These are phyloP conservation scores for Halisarca cf. caerulea DNA, from an alignment of 37 sponge, comb jelly and placozoan species.

Conservation along the genomic window DNA sequence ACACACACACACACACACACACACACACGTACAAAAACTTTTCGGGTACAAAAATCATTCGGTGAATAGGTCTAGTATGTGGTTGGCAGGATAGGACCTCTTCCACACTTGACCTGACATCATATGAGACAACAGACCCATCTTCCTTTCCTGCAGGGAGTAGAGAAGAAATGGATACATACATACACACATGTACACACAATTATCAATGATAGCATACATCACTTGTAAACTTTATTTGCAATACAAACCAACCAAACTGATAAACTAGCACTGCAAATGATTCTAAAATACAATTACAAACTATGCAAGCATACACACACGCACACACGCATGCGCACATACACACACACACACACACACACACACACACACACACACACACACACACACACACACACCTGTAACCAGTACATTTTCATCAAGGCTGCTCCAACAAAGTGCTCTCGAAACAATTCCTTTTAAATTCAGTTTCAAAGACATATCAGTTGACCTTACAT, in stretches of 20 bases:
- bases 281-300: too few relatives aligned
- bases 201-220: too few relatives aligned
- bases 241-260: too few relatives aligned
- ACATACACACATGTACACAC: too few relatives aligned
- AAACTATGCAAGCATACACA: not conserved
- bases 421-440: too few relatives aligned
- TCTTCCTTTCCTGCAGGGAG: not conserved
- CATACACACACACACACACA: not conserved
- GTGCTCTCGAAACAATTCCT: too few relatives aligned
- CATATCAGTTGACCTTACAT: too few relatives aligned
- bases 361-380: constrained; percentile 17
- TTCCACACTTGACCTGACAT: not conserved
- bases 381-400: not conserved
- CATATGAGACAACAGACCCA: not conserved
- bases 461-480: too few relatives aligned
- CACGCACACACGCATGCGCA: not conserved
- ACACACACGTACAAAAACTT: not conserved
- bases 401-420: too few relatives aligned
- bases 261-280: too few relatives aligned
- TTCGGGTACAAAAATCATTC: not conserved
- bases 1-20: constrained; percentile 35
- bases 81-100: not conserved
- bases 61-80: not conserved
- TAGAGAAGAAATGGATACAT: too few relatives aligned
- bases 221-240: too few relatives aligned